These are phyloP conservation scores for Struthio camelus DNA, from an alignment of 2,113 vertebrate species.

Conservation along the genomic window DNA sequence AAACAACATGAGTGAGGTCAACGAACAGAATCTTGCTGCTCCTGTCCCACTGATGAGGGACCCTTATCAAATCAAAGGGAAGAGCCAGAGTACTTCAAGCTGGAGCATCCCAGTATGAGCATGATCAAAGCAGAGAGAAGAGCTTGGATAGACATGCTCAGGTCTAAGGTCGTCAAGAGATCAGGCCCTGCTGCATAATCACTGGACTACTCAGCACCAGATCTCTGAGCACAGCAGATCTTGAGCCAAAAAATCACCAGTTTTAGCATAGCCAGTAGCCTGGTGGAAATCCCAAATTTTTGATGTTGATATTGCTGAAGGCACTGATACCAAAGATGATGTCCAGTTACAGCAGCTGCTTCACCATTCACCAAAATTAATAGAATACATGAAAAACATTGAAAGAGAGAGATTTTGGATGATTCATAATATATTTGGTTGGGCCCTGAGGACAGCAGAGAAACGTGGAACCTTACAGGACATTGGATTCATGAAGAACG, in stretches of 20 bases:
- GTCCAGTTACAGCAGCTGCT: background rate
- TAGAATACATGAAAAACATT: accelerated
- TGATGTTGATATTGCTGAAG: background rate
- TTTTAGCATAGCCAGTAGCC: background rate
- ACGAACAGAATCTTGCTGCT: background rate
- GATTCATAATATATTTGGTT: accelerated
- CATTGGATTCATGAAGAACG: background rate
- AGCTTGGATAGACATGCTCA: background rate
- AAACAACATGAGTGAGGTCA: background rate
- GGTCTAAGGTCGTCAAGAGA: background rate
- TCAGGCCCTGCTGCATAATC: background rate
- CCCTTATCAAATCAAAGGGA: background rate
- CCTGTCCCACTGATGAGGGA: background rate
- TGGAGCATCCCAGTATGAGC: background rate
- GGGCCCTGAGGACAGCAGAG: background rate
- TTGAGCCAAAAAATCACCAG: background rate
- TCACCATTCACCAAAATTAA: background rate
- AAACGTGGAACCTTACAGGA: background rate
- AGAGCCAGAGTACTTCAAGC: background rate
- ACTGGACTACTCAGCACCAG: background rate
- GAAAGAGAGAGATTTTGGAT: background rate
- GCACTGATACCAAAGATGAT: background rate
- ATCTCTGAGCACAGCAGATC: background rate
- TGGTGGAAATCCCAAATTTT: background rate
- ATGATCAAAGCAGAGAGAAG: background rate